These are phyloP conservation scores for Acestrorhynchus altus DNA, from an alignment of 2,797 vertebrate species.

Conservation along the genomic window DNA sequence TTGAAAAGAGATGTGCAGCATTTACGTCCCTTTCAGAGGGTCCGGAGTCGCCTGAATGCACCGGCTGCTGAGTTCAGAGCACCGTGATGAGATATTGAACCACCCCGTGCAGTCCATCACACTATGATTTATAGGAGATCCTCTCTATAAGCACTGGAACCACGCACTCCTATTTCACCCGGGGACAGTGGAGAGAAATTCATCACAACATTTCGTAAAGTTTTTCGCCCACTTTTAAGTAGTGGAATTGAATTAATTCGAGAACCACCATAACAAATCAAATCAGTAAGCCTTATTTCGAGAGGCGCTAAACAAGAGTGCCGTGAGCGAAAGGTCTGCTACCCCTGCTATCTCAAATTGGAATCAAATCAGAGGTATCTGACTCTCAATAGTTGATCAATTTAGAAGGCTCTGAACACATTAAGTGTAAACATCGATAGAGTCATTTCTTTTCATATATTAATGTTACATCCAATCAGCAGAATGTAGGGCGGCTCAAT, in stretches of 20 bases:
- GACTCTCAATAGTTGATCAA: slow-evolving; percentile 73
- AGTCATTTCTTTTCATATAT: slow-evolving; percentile 82
- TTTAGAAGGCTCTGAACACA: slow-evolving; percentile 70
- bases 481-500: slow-evolving; percentile 75
- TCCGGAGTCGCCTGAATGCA: slow-evolving; percentile 65
- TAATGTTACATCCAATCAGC: slow-evolving; percentile 83
- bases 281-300: slow-evolving; percentile 53
- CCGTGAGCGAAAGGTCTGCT: slow-evolving; percentile 12
- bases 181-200: slow-evolving; percentile 59
- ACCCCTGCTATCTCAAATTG: slow-evolving; percentile 57
- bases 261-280: slow-evolving; percentile 63
- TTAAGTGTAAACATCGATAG: slow-evolving; percentile 75
- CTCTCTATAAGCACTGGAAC: slow-evolving; percentile 57
- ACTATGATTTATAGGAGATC: slow-evolving; percentile 72
- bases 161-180: slow-evolving; percentile 63
- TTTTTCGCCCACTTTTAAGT: slow-evolving; percentile 62
- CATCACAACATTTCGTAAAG: slow-evolving; percentile 57
- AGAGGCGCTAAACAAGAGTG: slow-evolving; percentile 54
- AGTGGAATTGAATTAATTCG: slow-evolving; percentile 63
- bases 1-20: slow-evolving; percentile 50
- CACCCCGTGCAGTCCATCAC: slow-evolving; percentile 62
- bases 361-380: slow-evolving; percentile 68
- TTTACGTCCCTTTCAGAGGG: slow-evolving; percentile 59
- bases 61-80: slow-evolving; percentile 66
- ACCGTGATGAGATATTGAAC: slow-evolving; percentile 75